These are phyloP conservation scores for Orbicella faveolata DNA, from an alignment of 64 coral and sea anemone species.

Conservation along the genomic window DNA sequence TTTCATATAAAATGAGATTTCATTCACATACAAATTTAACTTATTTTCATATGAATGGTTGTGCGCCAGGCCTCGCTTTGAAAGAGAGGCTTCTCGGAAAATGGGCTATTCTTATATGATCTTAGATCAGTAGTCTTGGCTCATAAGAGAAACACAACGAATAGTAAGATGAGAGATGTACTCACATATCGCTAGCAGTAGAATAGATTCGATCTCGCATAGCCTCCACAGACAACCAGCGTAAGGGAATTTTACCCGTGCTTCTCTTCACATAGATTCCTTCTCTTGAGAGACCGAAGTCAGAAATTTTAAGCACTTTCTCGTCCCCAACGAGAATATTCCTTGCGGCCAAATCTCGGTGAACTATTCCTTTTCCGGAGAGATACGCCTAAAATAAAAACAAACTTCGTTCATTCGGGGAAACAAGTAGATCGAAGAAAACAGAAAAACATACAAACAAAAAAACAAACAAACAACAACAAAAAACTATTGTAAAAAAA, in stretches of 20 bases:
- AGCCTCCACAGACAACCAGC: conserved; percentile 94
- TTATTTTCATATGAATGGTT: too few species aligned
- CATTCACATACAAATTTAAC: too few species aligned
- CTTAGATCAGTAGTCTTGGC: too few species aligned
- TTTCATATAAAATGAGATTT: too few species aligned
- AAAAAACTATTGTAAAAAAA: too few species aligned
- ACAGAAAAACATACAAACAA: neutral
- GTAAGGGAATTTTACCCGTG: conserved; percentile 81
- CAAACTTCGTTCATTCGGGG: neutral
- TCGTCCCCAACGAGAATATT: conserved; percentile 95
- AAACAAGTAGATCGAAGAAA: neutral
- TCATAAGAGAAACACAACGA: too few species aligned
- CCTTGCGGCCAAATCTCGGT: conserved; percentile 90
- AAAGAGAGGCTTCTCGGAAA: too few species aligned
- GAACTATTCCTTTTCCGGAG: conserved; percentile 71
- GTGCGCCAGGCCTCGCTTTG: too few species aligned
- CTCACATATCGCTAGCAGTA: conserved; percentile 89
- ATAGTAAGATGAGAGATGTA: neutral
- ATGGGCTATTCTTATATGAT: too few species aligned
- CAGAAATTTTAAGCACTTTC: conserved; percentile 88
- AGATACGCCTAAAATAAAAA: conserved; percentile 75
- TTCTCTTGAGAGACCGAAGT: conserved; percentile 96
- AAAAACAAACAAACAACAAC: too few species aligned
- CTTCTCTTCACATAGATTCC: conserved; percentile 94
- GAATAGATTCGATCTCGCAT: conserved; percentile 87